Base-by-base conservation (phyloP, 2,113 vertebrate genomes). In the Orientallactaga bullata region DNA sequence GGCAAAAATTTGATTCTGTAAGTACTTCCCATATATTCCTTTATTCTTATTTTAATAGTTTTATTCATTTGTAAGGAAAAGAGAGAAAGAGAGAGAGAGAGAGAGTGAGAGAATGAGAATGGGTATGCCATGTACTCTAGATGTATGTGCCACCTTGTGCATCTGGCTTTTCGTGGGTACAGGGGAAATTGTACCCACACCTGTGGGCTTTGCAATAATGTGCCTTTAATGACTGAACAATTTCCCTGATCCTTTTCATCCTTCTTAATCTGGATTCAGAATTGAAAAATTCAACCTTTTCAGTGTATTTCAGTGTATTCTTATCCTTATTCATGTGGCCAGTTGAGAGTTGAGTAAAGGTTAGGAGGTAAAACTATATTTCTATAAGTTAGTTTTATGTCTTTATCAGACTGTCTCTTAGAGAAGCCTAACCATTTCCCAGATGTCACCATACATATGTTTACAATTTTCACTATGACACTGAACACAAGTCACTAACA, bases 401-500 rank as follows among this genome's bases (percentile, higher is more conserved):
- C 84, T 94, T 92, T 83, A 88, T 88, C 87, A 87, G 76, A 65
- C 42, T 16, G 51, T 81, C 83, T 88, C 71, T 85, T 28, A 13
- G 47, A 95, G 69, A 55, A 92, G 76, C 20, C 76, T 47, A 20
- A 84, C 18, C 60, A 65, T 82, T 95, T 94, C 81, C 90, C 55
- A 89, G 78, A 80, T 90, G 71, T 95, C 85, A 78, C n/a, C 30
- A 69, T 83, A 76, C 30, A 85, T 91, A 66, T 1, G 1, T 24
- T 92, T 63, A 90, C 28, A 93, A 92, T 80, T 97, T 86, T 85
- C 65, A 87, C 90, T 92, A 86, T 47, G 82, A 92, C 90, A 73
- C 82, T 37, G 35, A 66, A 86, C 65, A 6, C 76, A 93, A 90
- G 66, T 81, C 58, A 81, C 0, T 0, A 84, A 66, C 80, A 39